Evolutionary conservation across 2,797 vertebrate species (phyloP), one percentile per base, ranked within the genome.

Genomic region (Chelon labrosus): DNA sequence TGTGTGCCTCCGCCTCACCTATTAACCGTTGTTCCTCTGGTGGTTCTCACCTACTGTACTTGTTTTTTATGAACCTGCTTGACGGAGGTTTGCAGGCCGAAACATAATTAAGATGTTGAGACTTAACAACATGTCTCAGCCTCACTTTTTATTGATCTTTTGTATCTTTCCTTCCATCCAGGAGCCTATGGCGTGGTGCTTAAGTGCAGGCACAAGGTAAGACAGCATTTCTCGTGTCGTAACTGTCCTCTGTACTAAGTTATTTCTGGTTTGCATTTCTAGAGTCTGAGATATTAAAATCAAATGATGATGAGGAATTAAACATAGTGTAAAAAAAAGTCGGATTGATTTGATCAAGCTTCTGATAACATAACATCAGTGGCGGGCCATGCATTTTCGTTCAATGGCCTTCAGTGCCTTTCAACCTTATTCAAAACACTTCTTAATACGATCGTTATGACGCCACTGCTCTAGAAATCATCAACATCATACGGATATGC

Each of bases 151-250:
- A 69, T 64, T 70, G 52, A 79, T 61, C 61, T 51, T 66, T 63
- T 71, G 37, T 77, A 14, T 77, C 39, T 70, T 63, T 69, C 20
- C 77, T 25, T 79, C 9, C 12, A 14, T 81, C 20, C 74, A 95
- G 95, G 95, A 83, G 95, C 95, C 42, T 95, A 95, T 91, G 95
- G 95, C 79, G 95, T 95, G 89, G 95, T 95, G 86, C 93, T 95
- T 39, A 95, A 95, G 89, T 95, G 95, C 93, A 93, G 95, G 56
- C 95, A 95, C 69, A 95, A 95, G 95, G 95, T 95, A 94, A 94
- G 91, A 58, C 20, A 25, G 13, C 12, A 3, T 73, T 78, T 73
- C 17, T 80, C 35, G n/a, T 72, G 54, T 75, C 37, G 53, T 12
- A 7, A 42, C 10, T 52, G 14, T 44, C 10, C 38, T 68, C 46